Evolutionary conservation across 2,888 invertebrate genomes (phyloP), one percentile per base, ranked within the genome.

Genomic region (Subacronicta megacephala): DNA sequence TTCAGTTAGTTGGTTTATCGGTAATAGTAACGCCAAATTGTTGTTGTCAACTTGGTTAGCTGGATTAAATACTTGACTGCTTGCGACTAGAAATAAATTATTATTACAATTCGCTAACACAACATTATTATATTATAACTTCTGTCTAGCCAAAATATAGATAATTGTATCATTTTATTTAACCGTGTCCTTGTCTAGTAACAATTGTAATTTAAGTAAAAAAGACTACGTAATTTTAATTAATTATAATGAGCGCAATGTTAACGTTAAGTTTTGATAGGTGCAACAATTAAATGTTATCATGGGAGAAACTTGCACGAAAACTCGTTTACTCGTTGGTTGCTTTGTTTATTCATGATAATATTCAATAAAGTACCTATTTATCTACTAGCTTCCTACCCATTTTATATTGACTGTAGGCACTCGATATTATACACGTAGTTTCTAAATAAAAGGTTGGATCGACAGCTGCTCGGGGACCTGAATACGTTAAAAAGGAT

Each of bases 1-100:
- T 77, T 82, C 62, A 58, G 80, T 80, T 81, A 77, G 81, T 81
- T 75, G 75, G 77, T 84, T 84, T 83, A 83, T 86, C 81, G 77
- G 78, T 79, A 80, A 81, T 82, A 80, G 76, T 81, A 78, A 70
- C 74, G 77, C 69, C 66, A 80, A 79, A 81, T 80, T 80, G 79
- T 83, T 82, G 82, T 82, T 80, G 80, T 80, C 77, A 83, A 81
- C 82, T 80, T 80, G 16, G 6, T 44, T 9, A 20, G n/a, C n/a
- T 26, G 33, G n/a, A 29, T 57, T 37, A n/a, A 33, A 29, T 46
- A 54, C n/a, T 54, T 31, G 3, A 29, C 10, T 17, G 6, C 9
- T 31, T 31, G 31, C 31, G 29, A 2, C 10, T 31, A n/a, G n/a
- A 3, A 26, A 26, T 26, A 23, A 10, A 26, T n/a, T n/a, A 9